A percentile compares a stretch with the other conserved stretches of the same genome.
Evolutionary conservation across 2,797 vertebrate species (phyloP).

Genomic region (Cynopterus sphinx): DNA sequence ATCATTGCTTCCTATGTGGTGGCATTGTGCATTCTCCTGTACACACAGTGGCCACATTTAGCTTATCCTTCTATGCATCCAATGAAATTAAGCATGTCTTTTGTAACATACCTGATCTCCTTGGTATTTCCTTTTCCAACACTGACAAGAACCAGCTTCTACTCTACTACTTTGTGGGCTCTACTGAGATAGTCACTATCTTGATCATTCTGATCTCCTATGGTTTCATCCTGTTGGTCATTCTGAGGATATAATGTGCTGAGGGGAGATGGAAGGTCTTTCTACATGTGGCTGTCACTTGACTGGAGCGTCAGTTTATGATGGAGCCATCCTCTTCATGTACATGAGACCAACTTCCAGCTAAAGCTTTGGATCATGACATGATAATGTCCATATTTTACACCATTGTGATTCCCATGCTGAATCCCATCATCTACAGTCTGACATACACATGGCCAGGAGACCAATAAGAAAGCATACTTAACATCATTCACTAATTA

Average conservation of each 20-base stretch:
- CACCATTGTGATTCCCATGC: background rate
- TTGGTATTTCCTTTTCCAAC: background rate
- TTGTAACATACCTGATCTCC: background rate
- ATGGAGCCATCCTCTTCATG: background rate
- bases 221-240: background rate
- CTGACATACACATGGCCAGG: background rate
- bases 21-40: background rate
- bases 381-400: background rate
- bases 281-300: conserved; percentile 45
- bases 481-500: no score
- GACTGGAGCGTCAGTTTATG: background rate
- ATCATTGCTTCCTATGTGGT: conserved; percentile 28
- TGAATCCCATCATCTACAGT: conserved; percentile 43
- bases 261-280: background rate
- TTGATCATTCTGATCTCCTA: conserved; percentile 43
- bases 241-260: background rate
- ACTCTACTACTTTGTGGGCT: background rate
- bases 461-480: no score
- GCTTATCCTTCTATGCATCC: conserved; percentile 27
- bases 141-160: background rate
- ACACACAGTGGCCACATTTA: conserved; percentile 27
- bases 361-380: background rate
- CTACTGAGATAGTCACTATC: background rate
- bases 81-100: conserved; percentile 13
- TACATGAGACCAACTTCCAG: conserved; percentile 39